Percentiles rank a stretch among this genome's conserved stretches.
phyloP scores from a whole-genome alignment of 2,888 invertebrate species.

The Coleophora deauratella region DNA sequence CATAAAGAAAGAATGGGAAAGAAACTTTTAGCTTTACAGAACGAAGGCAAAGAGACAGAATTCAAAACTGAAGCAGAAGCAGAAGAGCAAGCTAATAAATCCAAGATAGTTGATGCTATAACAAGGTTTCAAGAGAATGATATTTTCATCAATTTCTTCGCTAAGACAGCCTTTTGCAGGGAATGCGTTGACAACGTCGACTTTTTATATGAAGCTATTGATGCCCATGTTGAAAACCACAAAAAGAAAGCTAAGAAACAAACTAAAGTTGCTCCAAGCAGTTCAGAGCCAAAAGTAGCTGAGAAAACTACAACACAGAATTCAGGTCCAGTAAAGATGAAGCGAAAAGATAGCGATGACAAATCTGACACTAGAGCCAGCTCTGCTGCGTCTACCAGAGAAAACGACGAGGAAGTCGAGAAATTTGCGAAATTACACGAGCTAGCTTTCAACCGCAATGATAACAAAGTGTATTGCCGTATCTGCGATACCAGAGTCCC shows the following conservation, averaged over 20 bases:
- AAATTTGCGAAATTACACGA: conserved; percentile 18
- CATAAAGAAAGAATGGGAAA: conserved; percentile 18
- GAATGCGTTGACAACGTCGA: conserved; percentile 22
- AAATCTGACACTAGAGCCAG: conserved; percentile 2
- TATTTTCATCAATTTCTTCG: conserved; percentile 27
- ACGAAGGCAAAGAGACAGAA: background rate
- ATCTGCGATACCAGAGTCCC: conserved; percentile 19
- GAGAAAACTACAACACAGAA: background rate
- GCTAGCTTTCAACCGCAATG: conserved; percentile 7
- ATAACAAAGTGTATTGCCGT: conserved; percentile 18
- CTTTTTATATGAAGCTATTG: conserved; percentile 17
- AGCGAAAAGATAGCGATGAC: conserved; percentile 4
- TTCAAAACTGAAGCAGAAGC: background rate
- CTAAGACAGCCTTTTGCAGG: conserved; percentile 23
- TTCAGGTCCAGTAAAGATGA: conserved; percentile 7
- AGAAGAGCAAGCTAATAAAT: conserved; percentile 8
- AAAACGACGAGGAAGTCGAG: conserved; percentile 12
- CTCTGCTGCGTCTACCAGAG: conserved; percentile 5
- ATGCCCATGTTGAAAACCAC: conserved; percentile 23
- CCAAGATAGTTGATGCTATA: conserved; percentile 20
- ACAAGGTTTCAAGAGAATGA: conserved; percentile 24
- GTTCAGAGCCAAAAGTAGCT: background rate
- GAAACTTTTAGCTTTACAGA: background rate
- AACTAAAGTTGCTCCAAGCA: background rate
- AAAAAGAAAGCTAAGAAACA: conserved; percentile 15